Base-by-base conservation (phyloP, 2,113 vertebrate species). In the Tragelaphus scriptus region DNA sequence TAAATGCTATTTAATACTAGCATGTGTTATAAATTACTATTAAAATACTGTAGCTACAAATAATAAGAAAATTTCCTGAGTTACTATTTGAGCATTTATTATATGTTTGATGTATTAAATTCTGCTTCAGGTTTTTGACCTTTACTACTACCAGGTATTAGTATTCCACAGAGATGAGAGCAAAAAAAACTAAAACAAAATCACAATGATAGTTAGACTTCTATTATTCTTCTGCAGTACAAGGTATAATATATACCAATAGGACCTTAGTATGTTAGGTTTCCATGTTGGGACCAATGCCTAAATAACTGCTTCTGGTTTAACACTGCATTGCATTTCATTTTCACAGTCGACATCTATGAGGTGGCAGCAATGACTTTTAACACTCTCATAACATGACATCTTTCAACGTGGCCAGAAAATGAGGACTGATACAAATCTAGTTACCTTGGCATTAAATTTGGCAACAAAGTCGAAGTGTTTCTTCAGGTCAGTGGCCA, bases 401-500 rank as follows among this genome's bases (percentile, higher is more conserved):
- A 58, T 8, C 6, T 96, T 97, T 92, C 55, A 55, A 23, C 11
- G 6, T 47, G 53, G 53, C 4, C 28, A 19, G 26, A 77, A 85
- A 95, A 28, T 30, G 56, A 95, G 61, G 86, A 82, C 14, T 2
- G 2, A 4, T 93, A 63, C 1, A 1, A 5, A 90, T 94, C 84
- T 95, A 82, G 26, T 99, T 99, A 99, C 99, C 99, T 99, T 99
- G 96, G 99, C 99, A 17, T 99, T 99, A 98, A 99, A 99, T 97
- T 99, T 99, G 58, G 99, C 99, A 19, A 99, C 99, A 15, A 99
- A 99, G 98, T 99, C 99, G 77, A 99, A 99, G 98, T 99, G 99
- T 98, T 99, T 99, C 98, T 99, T 99, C 85, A 99, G 99, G 97
- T 99, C 99, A 2, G 99, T 99, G 96, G 99, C 99, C 96, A 99